A percentile compares a stretch with the other conserved stretches of the same genome.
Conservation (phyloP, 2,113 vertebrate genomes). For the Bos javanicus region DNA sequence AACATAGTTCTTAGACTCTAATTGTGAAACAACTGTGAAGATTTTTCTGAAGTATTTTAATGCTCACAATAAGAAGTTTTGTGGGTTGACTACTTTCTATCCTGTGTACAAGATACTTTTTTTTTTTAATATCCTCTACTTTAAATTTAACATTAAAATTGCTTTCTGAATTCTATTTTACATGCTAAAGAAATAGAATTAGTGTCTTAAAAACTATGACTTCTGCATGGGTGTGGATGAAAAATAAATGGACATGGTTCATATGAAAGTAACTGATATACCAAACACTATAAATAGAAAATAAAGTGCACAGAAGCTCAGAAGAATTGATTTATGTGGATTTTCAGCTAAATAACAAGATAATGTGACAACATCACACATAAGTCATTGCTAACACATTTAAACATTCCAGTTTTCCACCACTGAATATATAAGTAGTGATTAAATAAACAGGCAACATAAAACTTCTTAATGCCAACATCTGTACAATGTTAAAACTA, state of each 20-base stretch:
- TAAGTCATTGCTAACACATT: background rate
- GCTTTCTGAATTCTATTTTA: background rate
- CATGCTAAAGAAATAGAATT: background rate
- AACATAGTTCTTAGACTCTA: background rate
- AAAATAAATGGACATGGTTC: background rate
- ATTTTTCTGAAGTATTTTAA: background rate
- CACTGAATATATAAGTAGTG: constrained; percentile 1
- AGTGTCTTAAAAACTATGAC: background rate
- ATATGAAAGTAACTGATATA: background rate
- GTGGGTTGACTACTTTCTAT: background rate
- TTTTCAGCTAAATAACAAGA: background rate
- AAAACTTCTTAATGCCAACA: background rate
- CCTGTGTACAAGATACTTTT: background rate
- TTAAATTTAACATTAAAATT: background rate
- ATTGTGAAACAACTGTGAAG: background rate
- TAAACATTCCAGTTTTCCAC: background rate
- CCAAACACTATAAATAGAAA: background rate
- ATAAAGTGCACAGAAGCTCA: background rate
- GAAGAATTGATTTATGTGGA: background rate
- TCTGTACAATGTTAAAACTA: background rate
- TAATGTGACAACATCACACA: background rate
- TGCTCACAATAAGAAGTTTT: background rate
- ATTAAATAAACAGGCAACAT: background rate
- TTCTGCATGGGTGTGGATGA: background rate
- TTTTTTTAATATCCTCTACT: background rate